Evolutionary conservation across 1,140 invertebrate species (phyloP).

Genomic region (Dendroctonus ponderosae): DNA sequence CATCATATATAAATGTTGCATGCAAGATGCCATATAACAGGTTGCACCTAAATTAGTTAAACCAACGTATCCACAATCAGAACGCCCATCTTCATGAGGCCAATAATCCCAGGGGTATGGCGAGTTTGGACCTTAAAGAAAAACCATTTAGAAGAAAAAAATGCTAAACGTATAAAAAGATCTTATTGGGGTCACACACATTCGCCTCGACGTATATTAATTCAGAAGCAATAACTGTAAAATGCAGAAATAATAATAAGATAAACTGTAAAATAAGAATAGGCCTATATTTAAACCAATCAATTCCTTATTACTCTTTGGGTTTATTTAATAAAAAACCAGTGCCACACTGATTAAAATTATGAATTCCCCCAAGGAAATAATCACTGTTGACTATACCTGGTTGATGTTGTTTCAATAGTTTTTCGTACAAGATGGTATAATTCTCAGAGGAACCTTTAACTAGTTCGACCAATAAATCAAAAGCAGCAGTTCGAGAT

Average conservation of each 20-base stretch:
- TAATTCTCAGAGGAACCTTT: constrained; percentile 85
- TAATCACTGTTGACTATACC: constrained; percentile 50
- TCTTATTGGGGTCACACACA: no score
- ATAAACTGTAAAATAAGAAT: no score
- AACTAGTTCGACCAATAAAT: constrained; percentile 83
- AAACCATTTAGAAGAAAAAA: no score
- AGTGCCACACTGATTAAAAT: no score
- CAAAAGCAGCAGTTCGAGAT: constrained; percentile 84
- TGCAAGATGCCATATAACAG: constrained; percentile 95
- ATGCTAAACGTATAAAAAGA: no score
- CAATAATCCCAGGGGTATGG: constrained; percentile 96
- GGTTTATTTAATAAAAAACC: no score
- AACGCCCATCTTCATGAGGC: constrained; percentile 91
- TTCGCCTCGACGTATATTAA: no score
- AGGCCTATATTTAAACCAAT: no score
- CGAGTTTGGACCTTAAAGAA: constrained; percentile 66
- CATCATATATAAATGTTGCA: constrained; percentile 97
- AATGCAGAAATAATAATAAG: no score
- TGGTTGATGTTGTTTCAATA: constrained; percentile 83
- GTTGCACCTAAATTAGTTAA: constrained; percentile 93
- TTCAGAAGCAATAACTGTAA: no score
- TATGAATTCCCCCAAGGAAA: no score
- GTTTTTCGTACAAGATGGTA: constrained; percentile 74
- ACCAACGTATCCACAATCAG: constrained; percentile 92
- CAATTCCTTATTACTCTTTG: no score